Evolutionary conservation across 2,888 invertebrate genomes (phyloP).

Genomic region (Seira ritae): DNA sequence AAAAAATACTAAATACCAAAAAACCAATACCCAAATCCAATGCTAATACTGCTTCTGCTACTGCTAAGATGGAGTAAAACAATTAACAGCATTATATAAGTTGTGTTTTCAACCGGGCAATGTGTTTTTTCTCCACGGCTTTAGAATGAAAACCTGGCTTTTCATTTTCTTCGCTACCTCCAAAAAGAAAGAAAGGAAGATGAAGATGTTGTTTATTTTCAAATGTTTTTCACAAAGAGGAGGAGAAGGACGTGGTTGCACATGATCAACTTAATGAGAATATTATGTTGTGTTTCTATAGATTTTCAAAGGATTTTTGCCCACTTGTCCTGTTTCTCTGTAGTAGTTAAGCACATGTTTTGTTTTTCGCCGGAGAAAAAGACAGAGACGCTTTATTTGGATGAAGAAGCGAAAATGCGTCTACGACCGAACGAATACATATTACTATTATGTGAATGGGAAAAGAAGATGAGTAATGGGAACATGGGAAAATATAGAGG

Average conservation of each 20-base stretch:
- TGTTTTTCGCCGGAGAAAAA: not conserved
- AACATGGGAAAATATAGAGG: not conserved
- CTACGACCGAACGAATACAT: too few relatives aligned
- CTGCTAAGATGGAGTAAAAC: conserved; percentile 19
- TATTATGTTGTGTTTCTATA: not conserved
- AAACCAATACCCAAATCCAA: too few relatives aligned
- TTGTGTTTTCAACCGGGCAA: conserved; percentile 33
- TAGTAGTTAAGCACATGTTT: not conserved
- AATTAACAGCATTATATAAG: conserved; percentile 5
- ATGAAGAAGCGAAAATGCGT: too few relatives aligned
- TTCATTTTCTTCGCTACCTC: conserved; percentile 10
- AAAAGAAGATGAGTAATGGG: conserved; percentile 1
- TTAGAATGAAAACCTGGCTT: not conserved
- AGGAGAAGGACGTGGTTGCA: conserved; percentile 22
- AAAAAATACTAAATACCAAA: not conserved
- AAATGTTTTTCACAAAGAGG: conserved; percentile 37
- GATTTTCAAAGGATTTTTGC: not conserved
- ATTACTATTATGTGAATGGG: not conserved
- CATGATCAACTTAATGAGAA: conserved; percentile 56
- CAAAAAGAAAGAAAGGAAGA: not conserved
- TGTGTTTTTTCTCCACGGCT: conserved; percentile 50
- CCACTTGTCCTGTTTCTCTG: not conserved
- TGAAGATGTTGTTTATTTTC: conserved; percentile 47
- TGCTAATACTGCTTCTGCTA: conserved; percentile 4
- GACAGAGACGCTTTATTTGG: not conserved